phyloP scores from a whole-genome alignment of 2,113 vertebrate genomes.

The Atrichornis clamosus region DNA sequence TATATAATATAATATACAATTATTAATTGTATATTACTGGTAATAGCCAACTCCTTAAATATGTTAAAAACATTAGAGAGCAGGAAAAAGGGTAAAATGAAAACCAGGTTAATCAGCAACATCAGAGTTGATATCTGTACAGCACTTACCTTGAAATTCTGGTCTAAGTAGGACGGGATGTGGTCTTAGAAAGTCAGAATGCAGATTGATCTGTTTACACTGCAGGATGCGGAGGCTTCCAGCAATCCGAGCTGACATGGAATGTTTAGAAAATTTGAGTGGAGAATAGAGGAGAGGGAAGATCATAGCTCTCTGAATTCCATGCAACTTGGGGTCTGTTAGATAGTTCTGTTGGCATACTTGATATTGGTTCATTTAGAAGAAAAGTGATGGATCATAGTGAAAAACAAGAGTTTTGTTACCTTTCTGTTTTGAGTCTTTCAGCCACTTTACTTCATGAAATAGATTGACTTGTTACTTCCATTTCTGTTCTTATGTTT shows the following conservation, averaged over 20 bases:
- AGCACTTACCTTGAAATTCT: neutral
- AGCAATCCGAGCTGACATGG: rapidly evolving
- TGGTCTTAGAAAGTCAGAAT: neutral
- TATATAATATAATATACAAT: no score
- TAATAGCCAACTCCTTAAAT: neutral
- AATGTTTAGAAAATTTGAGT: neutral
- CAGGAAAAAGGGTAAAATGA: neutral
- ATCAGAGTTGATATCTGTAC: neutral
- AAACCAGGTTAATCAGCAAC: neutral
- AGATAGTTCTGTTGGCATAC: neutral
- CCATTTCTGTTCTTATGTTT: neutral
- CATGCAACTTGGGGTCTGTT: neutral
- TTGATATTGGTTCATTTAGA: neutral
- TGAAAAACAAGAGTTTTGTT: neutral
- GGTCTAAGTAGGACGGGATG: neutral
- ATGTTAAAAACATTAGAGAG: neutral
- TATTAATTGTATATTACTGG: neutral
- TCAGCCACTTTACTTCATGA: neutral
- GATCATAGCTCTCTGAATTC: neutral
- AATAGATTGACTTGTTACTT: neutral
- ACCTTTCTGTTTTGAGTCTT: no score
- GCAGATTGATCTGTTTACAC: neutral
- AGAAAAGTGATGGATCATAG: neutral
- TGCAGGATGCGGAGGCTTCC: neutral
- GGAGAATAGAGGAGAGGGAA: neutral